phyloP scores from a whole-genome alignment of 2,797 vertebrate species.

The Enteromius unitaeniatus region DNA sequence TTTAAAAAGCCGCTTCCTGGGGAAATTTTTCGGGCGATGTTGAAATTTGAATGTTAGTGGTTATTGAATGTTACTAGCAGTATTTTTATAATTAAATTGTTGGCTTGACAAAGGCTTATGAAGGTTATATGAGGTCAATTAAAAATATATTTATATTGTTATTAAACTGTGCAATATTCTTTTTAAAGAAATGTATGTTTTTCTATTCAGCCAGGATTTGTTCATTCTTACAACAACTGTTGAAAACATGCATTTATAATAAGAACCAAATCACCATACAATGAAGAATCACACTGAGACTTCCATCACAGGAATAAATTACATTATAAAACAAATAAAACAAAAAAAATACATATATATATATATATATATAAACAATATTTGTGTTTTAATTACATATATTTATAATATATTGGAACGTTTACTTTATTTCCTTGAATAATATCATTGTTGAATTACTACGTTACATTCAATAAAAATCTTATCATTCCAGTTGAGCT shows the following conservation, averaged over 20 bases:
- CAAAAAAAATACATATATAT: too few species aligned
- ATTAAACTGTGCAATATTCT: too few species aligned
- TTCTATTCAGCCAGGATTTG: not conserved
- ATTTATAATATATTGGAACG: not conserved
- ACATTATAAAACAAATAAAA: not conserved
- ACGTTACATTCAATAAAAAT: not conserved
- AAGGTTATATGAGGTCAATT: too few species aligned
- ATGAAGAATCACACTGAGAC: not conserved
- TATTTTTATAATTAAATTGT: too few species aligned
- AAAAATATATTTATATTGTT: too few species aligned
- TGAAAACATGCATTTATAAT: not conserved
- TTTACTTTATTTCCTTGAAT: not conserved
- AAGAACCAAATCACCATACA: not conserved
- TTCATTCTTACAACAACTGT: not conserved
- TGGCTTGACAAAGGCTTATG: too few species aligned
- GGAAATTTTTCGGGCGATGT: not conserved
- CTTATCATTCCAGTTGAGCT: not conserved
- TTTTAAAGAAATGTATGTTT: not conserved
- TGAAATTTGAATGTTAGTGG: not conserved
- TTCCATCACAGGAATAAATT: not conserved
- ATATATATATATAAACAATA: too few species aligned
- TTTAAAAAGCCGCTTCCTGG: constrained; percentile 7
- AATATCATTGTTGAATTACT: not conserved
- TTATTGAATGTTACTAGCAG: not conserved
- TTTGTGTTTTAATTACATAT: too few species aligned